These are phyloP conservation scores for Drosophila auraria DNA, from an alignment of 1,140 invertebrate genomes.

Conservation along the genomic window DNA sequence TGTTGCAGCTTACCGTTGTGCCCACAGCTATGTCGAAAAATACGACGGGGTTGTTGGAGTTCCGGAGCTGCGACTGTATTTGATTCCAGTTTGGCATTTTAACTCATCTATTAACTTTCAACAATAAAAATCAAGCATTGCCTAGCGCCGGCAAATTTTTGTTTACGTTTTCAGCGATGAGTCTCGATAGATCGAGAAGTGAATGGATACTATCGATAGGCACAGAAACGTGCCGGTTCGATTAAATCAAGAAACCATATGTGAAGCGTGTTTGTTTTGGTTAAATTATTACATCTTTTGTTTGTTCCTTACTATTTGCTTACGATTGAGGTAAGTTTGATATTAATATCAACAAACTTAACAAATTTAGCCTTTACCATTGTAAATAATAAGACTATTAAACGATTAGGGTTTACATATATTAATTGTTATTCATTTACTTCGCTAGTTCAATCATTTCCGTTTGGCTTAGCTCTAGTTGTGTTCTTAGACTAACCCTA, in stretches of 20 bases:
- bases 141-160: slow-evolving; percentile 42
- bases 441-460: too few species aligned
- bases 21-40: slow-evolving; percentile 98
- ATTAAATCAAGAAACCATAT: slow-evolving; percentile 9
- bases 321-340: not conserved
- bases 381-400: too few species aligned
- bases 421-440: too few species aligned
- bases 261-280: slow-evolving; percentile 18
- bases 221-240: not conserved
- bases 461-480: too few species aligned
- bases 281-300: slow-evolving; percentile 6
- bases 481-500: too few species aligned
- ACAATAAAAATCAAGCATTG: slow-evolving; percentile 4
- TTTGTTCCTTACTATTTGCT: slow-evolving; percentile 2
- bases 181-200: not conserved
- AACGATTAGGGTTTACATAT: too few species aligned
- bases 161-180: slow-evolving; percentile 65
- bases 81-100: slow-evolving; percentile 95
- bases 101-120: slow-evolving; percentile 21
- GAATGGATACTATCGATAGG: slow-evolving; percentile 40
- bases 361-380: too few species aligned
- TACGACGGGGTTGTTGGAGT: slow-evolving; percentile 98
- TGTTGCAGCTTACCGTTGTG: slow-evolving; percentile 89
- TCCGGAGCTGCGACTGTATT: slow-evolving; percentile 95
- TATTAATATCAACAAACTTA: too few species aligned